These are phyloP conservation scores for Neolamprologus longior DNA, from an alignment of 2,113 vertebrate genomes.

Conservation along the genomic window DNA sequence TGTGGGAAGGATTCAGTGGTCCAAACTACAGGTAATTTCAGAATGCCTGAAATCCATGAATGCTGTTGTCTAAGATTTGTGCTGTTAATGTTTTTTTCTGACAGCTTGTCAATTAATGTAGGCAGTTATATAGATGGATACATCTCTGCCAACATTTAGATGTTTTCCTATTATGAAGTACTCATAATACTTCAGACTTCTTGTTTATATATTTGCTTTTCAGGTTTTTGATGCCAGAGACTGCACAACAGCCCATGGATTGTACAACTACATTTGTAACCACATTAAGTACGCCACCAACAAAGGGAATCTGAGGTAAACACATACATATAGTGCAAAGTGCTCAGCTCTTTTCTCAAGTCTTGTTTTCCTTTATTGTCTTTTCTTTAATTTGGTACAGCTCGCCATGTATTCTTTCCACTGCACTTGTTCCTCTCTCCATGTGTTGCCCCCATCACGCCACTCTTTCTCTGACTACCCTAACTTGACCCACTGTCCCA, in stretches of 20 bases:
- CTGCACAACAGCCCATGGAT: constrained; percentile 93
- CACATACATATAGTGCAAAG: background rate
- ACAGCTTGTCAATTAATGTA: background rate
- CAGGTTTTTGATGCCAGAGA: constrained; percentile 97
- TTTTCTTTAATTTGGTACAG: background rate
- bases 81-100: background rate
- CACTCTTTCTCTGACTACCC: constrained; percentile 10
- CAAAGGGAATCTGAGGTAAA: constrained; percentile 95
- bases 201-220: background rate
- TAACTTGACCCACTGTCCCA: constrained; percentile 42
- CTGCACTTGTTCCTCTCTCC: background rate
- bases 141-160: background rate
- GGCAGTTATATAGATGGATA: background rate
- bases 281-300: constrained; percentile 98
- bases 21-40: constrained; percentile 89
- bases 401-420: background rate
- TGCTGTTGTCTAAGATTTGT: background rate
- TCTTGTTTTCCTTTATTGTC: background rate
- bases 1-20: constrained; percentile 97
- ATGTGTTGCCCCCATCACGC: constrained; percentile 20
- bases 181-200: background rate
- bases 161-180: background rate
- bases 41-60: background rate
- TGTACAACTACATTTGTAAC: constrained; percentile 99
- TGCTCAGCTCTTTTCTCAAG: background rate